A percentile compares a stretch with the other conserved stretches of the same genome.
Conservation (phyloP, 1,140 invertebrate species). For the Drosophila ironensis region DNA sequence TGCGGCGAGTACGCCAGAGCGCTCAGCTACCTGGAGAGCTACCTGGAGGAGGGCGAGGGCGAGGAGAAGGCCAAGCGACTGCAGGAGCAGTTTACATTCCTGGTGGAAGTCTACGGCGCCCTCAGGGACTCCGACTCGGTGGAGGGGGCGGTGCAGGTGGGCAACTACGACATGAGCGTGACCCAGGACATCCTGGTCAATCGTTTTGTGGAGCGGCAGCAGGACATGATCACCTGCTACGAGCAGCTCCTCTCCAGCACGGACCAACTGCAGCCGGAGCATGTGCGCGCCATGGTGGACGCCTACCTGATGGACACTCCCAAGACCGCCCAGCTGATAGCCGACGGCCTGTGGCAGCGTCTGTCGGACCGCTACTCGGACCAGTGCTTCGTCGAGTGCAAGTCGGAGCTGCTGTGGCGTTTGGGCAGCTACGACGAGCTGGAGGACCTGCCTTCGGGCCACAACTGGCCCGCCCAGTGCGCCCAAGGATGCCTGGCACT, state of each 20-base stretch:
- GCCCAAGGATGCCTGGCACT: slow-evolving; percentile 85
- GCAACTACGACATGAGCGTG: slow-evolving; percentile 86
- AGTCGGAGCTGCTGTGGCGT: slow-evolving; percentile 94
- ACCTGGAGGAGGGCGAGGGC: slow-evolving; percentile 83
- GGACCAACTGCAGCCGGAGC: slow-evolving; percentile 77
- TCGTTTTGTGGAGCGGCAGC: slow-evolving; percentile 87
- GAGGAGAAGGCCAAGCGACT: slow-evolving; percentile 83
- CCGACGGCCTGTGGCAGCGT: slow-evolving; percentile 84
- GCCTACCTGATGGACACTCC: slow-evolving; percentile 91
- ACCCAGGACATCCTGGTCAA: slow-evolving; percentile 88
- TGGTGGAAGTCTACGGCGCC: slow-evolving; percentile 89
- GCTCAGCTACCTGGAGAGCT: slow-evolving; percentile 88
- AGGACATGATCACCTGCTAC: slow-evolving; percentile 90
- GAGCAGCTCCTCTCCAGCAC: slow-evolving; percentile 85
- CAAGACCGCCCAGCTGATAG: slow-evolving; percentile 88
- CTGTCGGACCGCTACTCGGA: slow-evolving; percentile 82
- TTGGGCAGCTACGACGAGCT: slow-evolving; percentile 91
- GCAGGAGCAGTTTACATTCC: slow-evolving; percentile 85
- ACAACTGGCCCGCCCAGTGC: slow-evolving; percentile 83
- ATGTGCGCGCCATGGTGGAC: slow-evolving; percentile 83
- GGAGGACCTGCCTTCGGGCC: slow-evolving; percentile 83
- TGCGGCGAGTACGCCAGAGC: slow-evolving; percentile 89
- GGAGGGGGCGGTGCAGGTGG: slow-evolving; percentile 87
- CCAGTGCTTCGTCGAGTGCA: slow-evolving; percentile 84
- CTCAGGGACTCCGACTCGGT: slow-evolving; percentile 90